Evolutionary conservation across 2,113 vertebrate genomes (phyloP).

Genomic region (Myotis davidii): DNA sequence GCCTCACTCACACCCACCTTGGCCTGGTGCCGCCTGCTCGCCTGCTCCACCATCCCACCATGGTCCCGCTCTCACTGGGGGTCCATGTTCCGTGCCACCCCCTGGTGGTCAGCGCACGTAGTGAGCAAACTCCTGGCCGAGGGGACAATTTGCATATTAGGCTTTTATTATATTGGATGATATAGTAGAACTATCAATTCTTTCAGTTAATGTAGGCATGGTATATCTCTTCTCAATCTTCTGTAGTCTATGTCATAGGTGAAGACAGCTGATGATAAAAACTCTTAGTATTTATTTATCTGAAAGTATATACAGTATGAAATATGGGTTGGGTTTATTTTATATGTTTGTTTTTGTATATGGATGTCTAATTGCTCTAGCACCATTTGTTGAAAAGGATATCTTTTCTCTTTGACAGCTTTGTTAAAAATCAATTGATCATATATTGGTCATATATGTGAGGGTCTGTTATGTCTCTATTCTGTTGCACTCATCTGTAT

Average conservation of each 20-base stretch:
- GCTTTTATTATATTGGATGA: background rate
- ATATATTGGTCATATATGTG: background rate
- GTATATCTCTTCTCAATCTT: background rate
- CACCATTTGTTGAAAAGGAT: background rate
- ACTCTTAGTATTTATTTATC: background rate
- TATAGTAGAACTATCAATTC: background rate
- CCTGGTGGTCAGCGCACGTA: too few relatives aligned
- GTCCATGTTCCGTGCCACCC: too few relatives aligned
- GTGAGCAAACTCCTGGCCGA: too few relatives aligned
- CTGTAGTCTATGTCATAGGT: background rate
- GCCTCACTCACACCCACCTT: too few relatives aligned
- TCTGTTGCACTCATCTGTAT: background rate
- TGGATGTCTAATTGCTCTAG: background rate
- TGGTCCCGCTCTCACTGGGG: too few relatives aligned
- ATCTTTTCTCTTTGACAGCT: background rate
- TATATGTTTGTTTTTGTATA: background rate
- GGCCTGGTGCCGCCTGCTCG: too few relatives aligned
- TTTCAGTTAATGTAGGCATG: background rate
- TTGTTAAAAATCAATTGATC: background rate
- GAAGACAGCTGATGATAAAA: background rate
- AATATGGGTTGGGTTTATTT: background rate
- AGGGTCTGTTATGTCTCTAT: background rate
- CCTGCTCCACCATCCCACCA: too few relatives aligned
- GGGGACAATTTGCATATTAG: too few relatives aligned
- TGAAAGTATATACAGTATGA: background rate